These are phyloP conservation scores for Mesorhabditis spiculigera DNA, from an alignment of 2,888 invertebrate species.

Conservation along the genomic window DNA sequence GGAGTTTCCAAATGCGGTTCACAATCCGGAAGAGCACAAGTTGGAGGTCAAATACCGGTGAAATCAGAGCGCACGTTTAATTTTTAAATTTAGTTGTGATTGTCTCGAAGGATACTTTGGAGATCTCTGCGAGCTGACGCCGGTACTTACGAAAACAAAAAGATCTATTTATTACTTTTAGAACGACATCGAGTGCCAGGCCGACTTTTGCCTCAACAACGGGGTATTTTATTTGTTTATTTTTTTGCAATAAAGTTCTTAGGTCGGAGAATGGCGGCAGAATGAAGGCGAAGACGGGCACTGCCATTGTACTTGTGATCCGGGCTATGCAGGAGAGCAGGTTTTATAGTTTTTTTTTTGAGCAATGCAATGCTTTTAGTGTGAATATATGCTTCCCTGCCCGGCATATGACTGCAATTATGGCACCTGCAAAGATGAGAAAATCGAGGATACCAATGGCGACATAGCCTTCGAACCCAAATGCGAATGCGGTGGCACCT, in stretches of 20 bases:
- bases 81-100: not conserved
- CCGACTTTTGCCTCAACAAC: not conserved
- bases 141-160: constrained; percentile 1
- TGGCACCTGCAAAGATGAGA: constrained; percentile 4
- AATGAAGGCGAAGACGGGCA: not conserved
- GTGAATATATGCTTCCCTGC: not conserved
- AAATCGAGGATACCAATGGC: not conserved
- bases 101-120: constrained; percentile 4
- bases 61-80: not conserved
- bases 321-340: not conserved
- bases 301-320: not conserved
- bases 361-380: not conserved
- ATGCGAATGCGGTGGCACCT: not conserved
- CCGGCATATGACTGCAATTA: not conserved
- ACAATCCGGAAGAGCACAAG: not conserved
- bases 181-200: not conserved
- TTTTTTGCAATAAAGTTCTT: constrained; percentile 2
- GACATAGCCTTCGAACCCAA: not conserved
- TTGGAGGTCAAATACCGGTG: not conserved
- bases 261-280: not conserved
- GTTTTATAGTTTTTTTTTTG: not conserved
- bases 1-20: not conserved
- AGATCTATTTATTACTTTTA: not conserved
- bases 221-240: not conserved
- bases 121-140: constrained; percentile 1